A percentile compares a stretch with the other conserved stretches of the same genome.
These are phyloP conservation scores for Corydoras sp. DNA, from an alignment of 2,113 vertebrate species.

Conservation along the genomic window DNA sequence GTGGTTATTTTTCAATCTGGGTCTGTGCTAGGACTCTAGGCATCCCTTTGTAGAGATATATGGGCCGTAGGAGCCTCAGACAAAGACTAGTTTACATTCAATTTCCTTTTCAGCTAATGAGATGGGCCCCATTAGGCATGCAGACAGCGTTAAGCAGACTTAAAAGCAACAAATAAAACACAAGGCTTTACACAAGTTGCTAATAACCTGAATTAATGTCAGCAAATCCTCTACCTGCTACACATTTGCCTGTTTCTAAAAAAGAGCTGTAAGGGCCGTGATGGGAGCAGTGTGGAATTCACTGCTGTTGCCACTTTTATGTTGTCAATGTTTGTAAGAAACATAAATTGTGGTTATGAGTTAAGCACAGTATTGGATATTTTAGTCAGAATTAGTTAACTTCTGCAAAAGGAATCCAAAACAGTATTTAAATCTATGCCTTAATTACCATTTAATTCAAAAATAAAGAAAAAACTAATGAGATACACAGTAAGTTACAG, in stretches of 20 bases:
- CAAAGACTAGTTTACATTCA: slow-evolving; percentile 36
- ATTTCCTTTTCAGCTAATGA: slow-evolving; percentile 43
- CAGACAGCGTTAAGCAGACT: slow-evolving; percentile 29
- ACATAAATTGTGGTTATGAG: slow-evolving; percentile 5
- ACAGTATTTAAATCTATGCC: too few relatives aligned
- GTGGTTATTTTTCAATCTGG: neutral
- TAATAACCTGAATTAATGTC: slow-evolving; percentile 14
- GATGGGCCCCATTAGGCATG: slow-evolving; percentile 34
- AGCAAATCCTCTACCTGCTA: slow-evolving; percentile 11
- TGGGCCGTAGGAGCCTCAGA: slow-evolving; percentile 5
- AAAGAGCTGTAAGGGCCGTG: neutral
- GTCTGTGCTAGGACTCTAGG: neutral
- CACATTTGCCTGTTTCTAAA: neutral
- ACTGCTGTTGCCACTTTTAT: neutral
- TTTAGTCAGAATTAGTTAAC: too few relatives aligned
- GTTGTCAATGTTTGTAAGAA: slow-evolving; percentile 1
- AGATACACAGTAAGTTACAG: too few relatives aligned
- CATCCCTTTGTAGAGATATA: slow-evolving; percentile 18
- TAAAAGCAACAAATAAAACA: slow-evolving; percentile 24
- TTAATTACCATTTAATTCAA: too few relatives aligned
- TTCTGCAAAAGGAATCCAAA: too few relatives aligned
- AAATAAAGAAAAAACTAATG: too few relatives aligned
- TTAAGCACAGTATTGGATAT: too few relatives aligned
- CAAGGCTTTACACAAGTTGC: slow-evolving; percentile 6
- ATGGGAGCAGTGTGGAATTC: neutral